Evolutionary conservation across 2,113 vertebrate genomes (phyloP).

Genomic region (Corvus cornix): DNA sequence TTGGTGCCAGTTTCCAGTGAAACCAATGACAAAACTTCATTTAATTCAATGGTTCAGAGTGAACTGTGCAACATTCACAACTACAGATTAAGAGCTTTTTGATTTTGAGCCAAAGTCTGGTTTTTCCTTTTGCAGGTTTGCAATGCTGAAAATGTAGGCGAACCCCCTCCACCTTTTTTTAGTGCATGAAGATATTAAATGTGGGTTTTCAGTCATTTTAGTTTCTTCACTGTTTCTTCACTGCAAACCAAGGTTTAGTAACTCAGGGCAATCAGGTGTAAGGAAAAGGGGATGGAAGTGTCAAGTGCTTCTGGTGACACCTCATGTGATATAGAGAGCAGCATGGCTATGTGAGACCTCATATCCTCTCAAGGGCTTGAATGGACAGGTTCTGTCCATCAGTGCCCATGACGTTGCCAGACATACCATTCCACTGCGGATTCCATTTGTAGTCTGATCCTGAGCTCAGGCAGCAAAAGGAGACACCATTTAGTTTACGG

Average conservation of each 20-base stretch:
- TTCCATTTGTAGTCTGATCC: background rate
- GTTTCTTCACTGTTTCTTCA: background rate
- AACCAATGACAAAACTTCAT: constrained; percentile 18
- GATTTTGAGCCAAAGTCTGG: background rate
- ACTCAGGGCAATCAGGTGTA: background rate
- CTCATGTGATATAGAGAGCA: background rate
- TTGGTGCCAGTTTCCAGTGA: constrained; percentile 7
- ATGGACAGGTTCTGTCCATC: background rate
- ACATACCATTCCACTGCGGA: background rate
- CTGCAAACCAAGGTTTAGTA: background rate
- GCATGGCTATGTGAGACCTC: background rate
- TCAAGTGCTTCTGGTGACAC: background rate
- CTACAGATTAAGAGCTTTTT: background rate
- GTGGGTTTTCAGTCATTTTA: background rate
- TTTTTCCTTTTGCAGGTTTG: background rate
- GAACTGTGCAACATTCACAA: background rate
- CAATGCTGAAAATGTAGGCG: background rate
- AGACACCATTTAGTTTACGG: background rate
- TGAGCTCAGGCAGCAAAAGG: background rate
- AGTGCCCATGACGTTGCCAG: background rate
- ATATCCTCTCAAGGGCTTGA: background rate
- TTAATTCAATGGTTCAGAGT: background rate
- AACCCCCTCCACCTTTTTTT: rapidly evolving
- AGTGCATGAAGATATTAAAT: background rate
- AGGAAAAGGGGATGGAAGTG: background rate